Percentiles rank a stretch among this genome's conserved stretches.
These are phyloP conservation scores for Porphyrio hochstetteri DNA, from an alignment of 2,113 vertebrate genomes.

Conservation along the genomic window DNA sequence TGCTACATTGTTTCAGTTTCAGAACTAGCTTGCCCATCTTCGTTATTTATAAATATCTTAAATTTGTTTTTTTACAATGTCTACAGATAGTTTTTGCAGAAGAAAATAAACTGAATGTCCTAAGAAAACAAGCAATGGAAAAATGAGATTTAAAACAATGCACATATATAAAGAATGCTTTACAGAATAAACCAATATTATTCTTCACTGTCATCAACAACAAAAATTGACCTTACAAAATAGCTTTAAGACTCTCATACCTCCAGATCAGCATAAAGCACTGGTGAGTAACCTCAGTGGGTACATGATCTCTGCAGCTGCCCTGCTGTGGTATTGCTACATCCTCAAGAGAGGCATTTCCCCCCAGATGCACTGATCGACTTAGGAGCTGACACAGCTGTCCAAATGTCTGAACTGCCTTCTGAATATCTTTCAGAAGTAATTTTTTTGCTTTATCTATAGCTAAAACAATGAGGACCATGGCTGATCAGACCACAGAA, in stretches of 20 bases:
- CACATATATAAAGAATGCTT: neutral
- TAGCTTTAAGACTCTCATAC: neutral
- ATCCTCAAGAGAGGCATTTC: neutral
- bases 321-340: neutral
- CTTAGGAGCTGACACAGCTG: neutral
- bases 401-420: neutral
- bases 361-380: neutral
- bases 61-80: neutral
- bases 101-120: neutral
- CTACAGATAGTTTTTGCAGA: neutral
- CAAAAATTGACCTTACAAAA: neutral
- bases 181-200: neutral
- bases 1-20: neutral
- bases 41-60: neutral
- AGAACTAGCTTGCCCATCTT: neutral
- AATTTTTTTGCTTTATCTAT: neutral
- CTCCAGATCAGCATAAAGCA: neutral
- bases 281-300: neutral
- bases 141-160: neutral
- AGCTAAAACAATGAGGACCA: neutral
- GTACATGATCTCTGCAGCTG: neutral
- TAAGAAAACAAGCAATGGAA: neutral
- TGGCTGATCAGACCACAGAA: neutral
- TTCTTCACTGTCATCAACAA: neutral
- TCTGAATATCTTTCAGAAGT: neutral